Base-by-base conservation (phyloP, 2,797 vertebrate species). In the Pipistrellus pipistrellus region DNA sequence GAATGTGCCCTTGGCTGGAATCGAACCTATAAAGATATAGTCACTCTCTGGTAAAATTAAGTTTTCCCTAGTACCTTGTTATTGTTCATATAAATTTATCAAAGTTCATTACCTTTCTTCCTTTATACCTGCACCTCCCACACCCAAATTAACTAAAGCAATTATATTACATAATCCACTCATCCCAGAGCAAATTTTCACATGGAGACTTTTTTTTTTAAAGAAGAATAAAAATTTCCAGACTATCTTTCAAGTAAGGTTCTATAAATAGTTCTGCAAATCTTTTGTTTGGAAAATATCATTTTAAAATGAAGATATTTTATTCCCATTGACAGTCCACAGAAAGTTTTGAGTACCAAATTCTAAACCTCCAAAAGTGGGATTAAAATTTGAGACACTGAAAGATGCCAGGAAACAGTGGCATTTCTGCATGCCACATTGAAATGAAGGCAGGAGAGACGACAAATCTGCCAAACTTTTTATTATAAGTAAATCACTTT, bases 61-160 rank as follows among this genome's bases (percentile, higher is more conserved):
- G 59, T 92, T 94, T 95, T 95, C 64, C 64, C 73, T 89, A 69
- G 44, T 95, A 85, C 82, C 62, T 90, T 95, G 48, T 90, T 96
- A 95, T 66, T 96, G 90, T 87, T 95, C 93, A 94, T 85, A 96
- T 95, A 95, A 96, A 96, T 96, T 93, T 95, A 95, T 96, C 90
- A 94, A 96, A 97, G 94, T 97, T 97, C 97, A 96, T 95, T 97
- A 96, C 96, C 96, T 97, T 97, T 96, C 96, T 95, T 96, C 95
- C 96, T 95, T 96, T 92, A 95, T 83, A 96, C 96, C 96, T 68
- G 95, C 93, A 95, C 94, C 96, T 96, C 97, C 97, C 86, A 97
- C 96, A 96, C 76, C 76, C 44, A 69, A 94, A 96, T 96, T 97
- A 96, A 97, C 93, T 96, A 88, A 96, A 95, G 93, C 95, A 97